Conservation (phyloP, 2,113 vertebrate species). For the Sinocyclocheilus anshuiensis region DNA sequence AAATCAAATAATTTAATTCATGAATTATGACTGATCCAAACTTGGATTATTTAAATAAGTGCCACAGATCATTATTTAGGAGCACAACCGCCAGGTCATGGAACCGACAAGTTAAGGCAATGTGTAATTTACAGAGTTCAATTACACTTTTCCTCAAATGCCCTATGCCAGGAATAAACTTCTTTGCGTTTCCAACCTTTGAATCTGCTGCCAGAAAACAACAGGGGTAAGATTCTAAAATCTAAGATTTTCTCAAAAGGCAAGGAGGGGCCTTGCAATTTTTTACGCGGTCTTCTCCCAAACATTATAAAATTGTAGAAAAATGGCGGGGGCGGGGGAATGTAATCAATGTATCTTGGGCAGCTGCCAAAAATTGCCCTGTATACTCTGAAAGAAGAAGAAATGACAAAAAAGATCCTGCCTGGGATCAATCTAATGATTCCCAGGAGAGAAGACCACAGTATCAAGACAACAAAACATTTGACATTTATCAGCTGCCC, state of each 20-base stretch:
- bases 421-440: slow-evolving; percentile 2
- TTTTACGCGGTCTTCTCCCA: not conserved
- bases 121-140: not conserved
- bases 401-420: not conserved
- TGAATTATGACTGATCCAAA: not conserved
- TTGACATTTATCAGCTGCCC: slow-evolving; percentile 40
- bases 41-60: not conserved
- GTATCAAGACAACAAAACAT: slow-evolving; percentile 39
- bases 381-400: not conserved
- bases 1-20: not conserved
- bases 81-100: not conserved
- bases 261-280: not conserved
- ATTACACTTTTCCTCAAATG: not conserved
- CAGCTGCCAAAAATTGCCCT: not conserved
- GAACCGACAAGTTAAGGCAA: not conserved
- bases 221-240: not conserved
- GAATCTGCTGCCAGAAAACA: not conserved
- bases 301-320: not conserved
- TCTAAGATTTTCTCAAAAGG: not conserved
- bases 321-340: not conserved
- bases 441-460: not conserved
- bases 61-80: not conserved
- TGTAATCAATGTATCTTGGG: not conserved
- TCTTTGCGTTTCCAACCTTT: not conserved
- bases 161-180: not conserved